phyloP scores from a whole-genome alignment of 2,797 vertebrate species.

The Pelochelys cantorii region DNA sequence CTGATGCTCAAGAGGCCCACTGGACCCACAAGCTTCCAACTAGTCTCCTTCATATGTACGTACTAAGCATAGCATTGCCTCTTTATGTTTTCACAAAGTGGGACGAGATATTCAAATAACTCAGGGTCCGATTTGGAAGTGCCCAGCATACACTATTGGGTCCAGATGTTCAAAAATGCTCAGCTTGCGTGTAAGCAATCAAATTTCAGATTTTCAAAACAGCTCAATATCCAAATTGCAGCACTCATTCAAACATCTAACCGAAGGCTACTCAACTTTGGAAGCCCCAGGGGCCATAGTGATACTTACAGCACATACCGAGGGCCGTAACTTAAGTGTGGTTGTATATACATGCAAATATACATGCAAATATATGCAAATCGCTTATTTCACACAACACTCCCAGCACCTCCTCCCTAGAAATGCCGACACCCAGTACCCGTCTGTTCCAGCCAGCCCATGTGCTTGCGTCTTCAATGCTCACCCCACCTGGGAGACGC shows the following conservation, averaged over 20 bases:
- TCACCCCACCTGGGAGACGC: too few species aligned
- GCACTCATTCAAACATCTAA: rapidly evolving
- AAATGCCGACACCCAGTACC: too few species aligned
- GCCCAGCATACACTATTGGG: not conserved
- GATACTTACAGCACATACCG: too few species aligned
- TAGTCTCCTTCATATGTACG: not conserved
- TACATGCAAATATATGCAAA: too few species aligned
- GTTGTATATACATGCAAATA: too few species aligned
- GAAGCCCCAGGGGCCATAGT: too few species aligned
- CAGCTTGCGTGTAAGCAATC: not conserved
- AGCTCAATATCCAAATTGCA: not conserved
- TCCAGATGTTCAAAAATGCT: not conserved
- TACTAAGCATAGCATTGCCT: not conserved
- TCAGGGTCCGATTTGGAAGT: not conserved
- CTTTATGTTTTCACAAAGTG: not conserved
- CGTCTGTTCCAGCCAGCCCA: too few species aligned
- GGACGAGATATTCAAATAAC: not conserved
- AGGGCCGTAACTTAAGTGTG: too few species aligned
- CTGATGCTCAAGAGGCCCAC: not conserved
- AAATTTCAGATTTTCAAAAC: not conserved
- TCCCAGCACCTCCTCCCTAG: too few species aligned
- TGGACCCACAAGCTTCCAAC: not conserved
- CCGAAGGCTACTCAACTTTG: too few species aligned
- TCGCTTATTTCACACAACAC: too few species aligned
- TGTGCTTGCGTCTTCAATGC: too few species aligned